Conservation (phyloP, 1,140 invertebrate species). For the Hormaphis cornu region DNA sequence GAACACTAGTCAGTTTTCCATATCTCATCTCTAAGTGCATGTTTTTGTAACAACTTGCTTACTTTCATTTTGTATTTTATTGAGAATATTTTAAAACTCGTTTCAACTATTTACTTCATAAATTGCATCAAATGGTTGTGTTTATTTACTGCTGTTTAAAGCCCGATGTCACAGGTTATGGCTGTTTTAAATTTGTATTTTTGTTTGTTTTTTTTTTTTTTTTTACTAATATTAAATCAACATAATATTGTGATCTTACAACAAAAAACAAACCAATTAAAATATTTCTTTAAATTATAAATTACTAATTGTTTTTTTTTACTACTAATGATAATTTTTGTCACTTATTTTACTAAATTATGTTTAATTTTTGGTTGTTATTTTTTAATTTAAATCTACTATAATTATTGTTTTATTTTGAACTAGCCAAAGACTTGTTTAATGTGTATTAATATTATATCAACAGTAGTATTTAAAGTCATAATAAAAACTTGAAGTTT, state of each 20-base stretch:
- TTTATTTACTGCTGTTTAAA: neutral
- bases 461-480: neutral
- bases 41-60: neutral
- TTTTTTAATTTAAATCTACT: neutral
- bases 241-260: neutral
- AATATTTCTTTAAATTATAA: neutral
- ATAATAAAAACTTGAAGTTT: no score
- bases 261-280: neutral
- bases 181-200: neutral
- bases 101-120: neutral
- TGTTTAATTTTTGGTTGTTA: conserved; percentile 12
- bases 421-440: conserved; percentile 20
- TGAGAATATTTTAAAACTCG: neutral
- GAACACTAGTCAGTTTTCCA: neutral
- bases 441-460: neutral
- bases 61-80: neutral
- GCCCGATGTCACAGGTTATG: neutral
- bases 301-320: neutral
- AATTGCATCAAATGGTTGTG: neutral
- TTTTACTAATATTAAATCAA: no score
- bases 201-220: neutral
- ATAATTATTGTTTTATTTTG: neutral
- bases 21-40: neutral
- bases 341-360: neutral
- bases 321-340: neutral